These are phyloP conservation scores for Frieseomelitta varia DNA, from an alignment of 1,140 invertebrate genomes.

Conservation along the genomic window DNA sequence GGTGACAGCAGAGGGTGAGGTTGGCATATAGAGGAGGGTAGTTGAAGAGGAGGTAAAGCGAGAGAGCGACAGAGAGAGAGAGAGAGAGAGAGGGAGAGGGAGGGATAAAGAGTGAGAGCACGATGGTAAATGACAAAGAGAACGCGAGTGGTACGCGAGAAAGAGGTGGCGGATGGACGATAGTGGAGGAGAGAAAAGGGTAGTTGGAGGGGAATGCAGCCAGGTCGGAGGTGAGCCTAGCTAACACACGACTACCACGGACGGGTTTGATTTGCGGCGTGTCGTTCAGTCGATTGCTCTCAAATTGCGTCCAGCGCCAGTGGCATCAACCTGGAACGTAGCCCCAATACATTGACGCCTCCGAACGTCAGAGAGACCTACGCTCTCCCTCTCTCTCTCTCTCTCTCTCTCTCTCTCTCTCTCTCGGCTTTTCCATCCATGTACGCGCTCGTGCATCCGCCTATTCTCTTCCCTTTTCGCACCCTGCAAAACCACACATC, in stretches of 20 bases:
- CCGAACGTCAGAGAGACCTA: slow-evolving; percentile 10
- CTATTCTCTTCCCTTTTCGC: slow-evolving; percentile 16
- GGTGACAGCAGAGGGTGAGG: neutral
- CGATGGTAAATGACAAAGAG: neutral
- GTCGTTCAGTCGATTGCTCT: slow-evolving; percentile 81
- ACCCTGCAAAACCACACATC: slow-evolving; percentile 18
- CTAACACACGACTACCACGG: slow-evolving; percentile 58
- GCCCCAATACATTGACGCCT: slow-evolving; percentile 43
- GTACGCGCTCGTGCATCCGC: slow-evolving; percentile 21
- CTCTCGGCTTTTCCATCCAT: slow-evolving; percentile 25
- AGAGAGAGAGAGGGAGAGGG: neutral
- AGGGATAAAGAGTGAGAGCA: neutral
- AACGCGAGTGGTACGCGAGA: neutral
- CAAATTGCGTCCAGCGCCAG: slow-evolving; percentile 75
- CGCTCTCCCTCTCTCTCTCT: too few species aligned
- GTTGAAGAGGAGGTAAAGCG: neutral
- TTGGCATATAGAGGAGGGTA: neutral
- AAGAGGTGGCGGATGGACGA: neutral
- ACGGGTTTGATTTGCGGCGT: slow-evolving; percentile 80
- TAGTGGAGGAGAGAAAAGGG: slow-evolving; percentile 10
- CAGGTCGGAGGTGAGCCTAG: slow-evolving; percentile 41
- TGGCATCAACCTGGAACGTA: slow-evolving; percentile 70
- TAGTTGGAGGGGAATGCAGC: slow-evolving; percentile 4
- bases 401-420: too few species aligned
- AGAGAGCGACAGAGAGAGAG: neutral